Evolutionary conservation across 2,797 vertebrate species (phyloP), one percentile per base, ranked within the genome.

Genomic region (Kryptopterus vitreolus): DNA sequence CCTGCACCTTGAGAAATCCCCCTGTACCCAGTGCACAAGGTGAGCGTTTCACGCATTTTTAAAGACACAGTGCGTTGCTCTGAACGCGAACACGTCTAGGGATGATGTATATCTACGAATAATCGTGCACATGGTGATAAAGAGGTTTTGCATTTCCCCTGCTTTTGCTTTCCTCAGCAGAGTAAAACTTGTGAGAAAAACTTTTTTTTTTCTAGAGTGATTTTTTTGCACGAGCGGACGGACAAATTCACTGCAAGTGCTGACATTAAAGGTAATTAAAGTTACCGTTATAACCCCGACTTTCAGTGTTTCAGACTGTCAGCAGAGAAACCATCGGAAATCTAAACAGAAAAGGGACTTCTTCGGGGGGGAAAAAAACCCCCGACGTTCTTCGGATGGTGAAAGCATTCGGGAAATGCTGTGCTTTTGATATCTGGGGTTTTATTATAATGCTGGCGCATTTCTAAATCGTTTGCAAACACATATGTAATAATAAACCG

Each of bases 161-260:
- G 8, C n/a, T 58, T 58, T 58, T 55, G 5, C 11, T 63, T 63
- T 3, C n/a, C 29, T 70, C 26, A 80, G 33, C 31, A 66, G 57
- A 57, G 20, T 16, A 48, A 15, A 43, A 29, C 48, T 29, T 80
- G 20, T 22, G 59, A 31, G 9, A 20, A 53, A 52, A 62, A 52
- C 65, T 33, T 72, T 26, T 35, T n/a, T n/a, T n/a, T n/a, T n/a
- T n/a, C n/a, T n/a, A n/a, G 43, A 52, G 43, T 70, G 63, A 46
- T 59, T 66, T 70, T 52, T 55, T 69, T 38, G 3, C 50, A 35
- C 0, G 6, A 57, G 53, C 31, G 38, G 22, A 38, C 52, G 22
- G 33, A 38, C 22, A 15, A 33, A 29, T 71, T 55, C 31, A 22
- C 20, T 24, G 22, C 8, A 58, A 12, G 31, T 58, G 53, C 13